Conservation (phyloP, 2,113 vertebrate species). For the Eudyptes chrysolophus region DNA sequence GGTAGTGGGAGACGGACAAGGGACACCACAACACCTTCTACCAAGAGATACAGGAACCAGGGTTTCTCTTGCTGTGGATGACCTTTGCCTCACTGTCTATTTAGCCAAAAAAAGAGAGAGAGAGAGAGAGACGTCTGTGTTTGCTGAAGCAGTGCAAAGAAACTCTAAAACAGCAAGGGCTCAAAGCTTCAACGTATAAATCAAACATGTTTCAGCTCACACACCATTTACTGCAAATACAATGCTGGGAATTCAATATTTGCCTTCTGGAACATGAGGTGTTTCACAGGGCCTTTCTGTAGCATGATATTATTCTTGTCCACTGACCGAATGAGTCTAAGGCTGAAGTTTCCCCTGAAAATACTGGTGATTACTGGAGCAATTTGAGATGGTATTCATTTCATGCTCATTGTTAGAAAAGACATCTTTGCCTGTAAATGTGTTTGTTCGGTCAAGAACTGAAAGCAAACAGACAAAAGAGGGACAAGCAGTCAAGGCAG, state of each 20-base stretch:
- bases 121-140: background rate
- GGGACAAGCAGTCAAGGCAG: background rate
- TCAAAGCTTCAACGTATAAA: background rate
- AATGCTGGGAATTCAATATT: conserved; percentile 8
- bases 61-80: background rate
- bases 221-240: background rate
- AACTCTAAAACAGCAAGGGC: background rate
- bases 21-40: background rate
- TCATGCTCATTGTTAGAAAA: background rate
- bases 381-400: background rate
- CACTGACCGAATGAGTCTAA: background rate
- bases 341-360: background rate
- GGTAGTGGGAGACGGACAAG: background rate
- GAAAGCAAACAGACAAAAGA: conserved; percentile 4
- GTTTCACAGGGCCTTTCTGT: background rate
- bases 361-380: background rate
- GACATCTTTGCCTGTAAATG: background rate
- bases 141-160: background rate
- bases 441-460: background rate
- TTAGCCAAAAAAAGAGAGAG: background rate
- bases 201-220: conserved; percentile 11
- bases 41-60: background rate
- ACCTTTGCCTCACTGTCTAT: background rate
- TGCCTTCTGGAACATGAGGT: background rate
- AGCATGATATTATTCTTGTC: background rate